These are phyloP conservation scores for Percopsis transmontana DNA, from an alignment of 2,113 vertebrate genomes.

Conservation along the genomic window DNA sequence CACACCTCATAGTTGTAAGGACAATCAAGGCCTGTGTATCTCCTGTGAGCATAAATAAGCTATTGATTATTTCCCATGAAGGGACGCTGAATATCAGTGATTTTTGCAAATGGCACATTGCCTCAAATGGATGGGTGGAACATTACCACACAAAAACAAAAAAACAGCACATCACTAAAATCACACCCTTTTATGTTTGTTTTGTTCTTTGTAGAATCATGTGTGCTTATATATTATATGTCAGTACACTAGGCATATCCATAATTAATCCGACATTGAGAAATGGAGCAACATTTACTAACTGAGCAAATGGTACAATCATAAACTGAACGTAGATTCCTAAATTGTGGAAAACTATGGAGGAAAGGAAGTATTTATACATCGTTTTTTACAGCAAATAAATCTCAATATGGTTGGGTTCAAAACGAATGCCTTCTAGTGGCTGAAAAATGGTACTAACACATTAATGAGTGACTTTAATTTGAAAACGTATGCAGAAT, in stretches of 20 bases:
- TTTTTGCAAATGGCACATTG: slow-evolving; percentile 3
- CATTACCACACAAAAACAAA: neutral
- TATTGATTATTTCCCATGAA: slow-evolving; percentile 33
- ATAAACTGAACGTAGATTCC: slow-evolving; percentile 57
- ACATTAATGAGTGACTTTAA: too few species aligned
- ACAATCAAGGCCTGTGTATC: slow-evolving; percentile 30
- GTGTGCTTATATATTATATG: slow-evolving; percentile 45
- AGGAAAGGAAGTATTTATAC: neutral
- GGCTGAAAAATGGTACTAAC: slow-evolving; percentile 39
- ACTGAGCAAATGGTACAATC: slow-evolving; percentile 60
- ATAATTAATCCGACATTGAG: slow-evolving; percentile 61
- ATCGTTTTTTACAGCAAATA: neutral
- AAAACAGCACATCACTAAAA: neutral
- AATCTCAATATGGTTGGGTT: neutral
- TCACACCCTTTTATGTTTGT: neutral
- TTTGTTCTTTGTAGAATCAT: slow-evolving; percentile 16
- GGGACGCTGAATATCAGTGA: slow-evolving; percentile 31
- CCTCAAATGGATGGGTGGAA: neutral
- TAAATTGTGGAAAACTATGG: neutral
- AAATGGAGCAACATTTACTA: slow-evolving; percentile 66
- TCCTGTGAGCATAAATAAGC: slow-evolving; percentile 2
- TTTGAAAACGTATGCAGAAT: too few species aligned
- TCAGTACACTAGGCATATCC: slow-evolving; percentile 55
- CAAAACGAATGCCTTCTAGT: slow-evolving; percentile 51
- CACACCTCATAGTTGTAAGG: slow-evolving; percentile 11